These are phyloP conservation scores for Artibeus jamaicensis DNA, from an alignment of 2,797 vertebrate species.

Conservation along the genomic window DNA sequence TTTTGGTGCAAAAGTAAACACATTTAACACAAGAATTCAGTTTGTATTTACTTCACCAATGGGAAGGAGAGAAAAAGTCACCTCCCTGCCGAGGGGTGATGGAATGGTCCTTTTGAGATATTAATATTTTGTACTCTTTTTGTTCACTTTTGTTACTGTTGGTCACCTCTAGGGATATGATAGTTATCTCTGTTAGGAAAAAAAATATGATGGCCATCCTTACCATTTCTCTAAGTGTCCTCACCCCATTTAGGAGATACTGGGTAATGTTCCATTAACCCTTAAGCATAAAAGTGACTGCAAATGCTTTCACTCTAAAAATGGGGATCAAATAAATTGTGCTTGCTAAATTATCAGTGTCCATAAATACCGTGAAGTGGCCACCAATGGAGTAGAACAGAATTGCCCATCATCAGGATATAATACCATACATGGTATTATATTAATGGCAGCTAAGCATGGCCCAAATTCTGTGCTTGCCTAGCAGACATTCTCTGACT, in stretches of 20 bases:
- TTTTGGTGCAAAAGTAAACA: slow-evolving; percentile 74
- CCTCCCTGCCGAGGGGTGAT: background rate
- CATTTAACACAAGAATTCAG: slow-evolving; percentile 58
- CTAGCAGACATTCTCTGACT: slow-evolving; percentile 64
- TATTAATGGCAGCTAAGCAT: slow-evolving; percentile 37
- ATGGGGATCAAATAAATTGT: background rate
- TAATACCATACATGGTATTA: too few relatives aligned
- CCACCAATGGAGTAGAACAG: background rate
- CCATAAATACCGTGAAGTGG: background rate
- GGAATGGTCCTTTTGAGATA: background rate
- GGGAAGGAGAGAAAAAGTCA: slow-evolving; percentile 50
- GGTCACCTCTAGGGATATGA: background rate
- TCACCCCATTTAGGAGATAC: background rate
- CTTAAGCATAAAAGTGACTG: background rate
- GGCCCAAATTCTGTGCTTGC: slow-evolving; percentile 29
- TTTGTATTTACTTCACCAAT: slow-evolving; percentile 41
- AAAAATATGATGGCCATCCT: background rate
- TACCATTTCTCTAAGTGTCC: background rate
- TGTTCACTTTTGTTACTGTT: slow-evolving; percentile 21
- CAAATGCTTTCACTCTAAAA: background rate
- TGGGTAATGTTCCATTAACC: background rate
- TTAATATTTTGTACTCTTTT: background rate
- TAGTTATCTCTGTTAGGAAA: background rate
- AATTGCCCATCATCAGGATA: slow-evolving; percentile 13
- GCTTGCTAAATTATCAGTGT: background rate